A percentile compares a stretch with the other conserved stretches of the same genome.
Evolutionary conservation across 2,113 vertebrate species (phyloP).

Genomic region (Dipodomys stephensi): DNA sequence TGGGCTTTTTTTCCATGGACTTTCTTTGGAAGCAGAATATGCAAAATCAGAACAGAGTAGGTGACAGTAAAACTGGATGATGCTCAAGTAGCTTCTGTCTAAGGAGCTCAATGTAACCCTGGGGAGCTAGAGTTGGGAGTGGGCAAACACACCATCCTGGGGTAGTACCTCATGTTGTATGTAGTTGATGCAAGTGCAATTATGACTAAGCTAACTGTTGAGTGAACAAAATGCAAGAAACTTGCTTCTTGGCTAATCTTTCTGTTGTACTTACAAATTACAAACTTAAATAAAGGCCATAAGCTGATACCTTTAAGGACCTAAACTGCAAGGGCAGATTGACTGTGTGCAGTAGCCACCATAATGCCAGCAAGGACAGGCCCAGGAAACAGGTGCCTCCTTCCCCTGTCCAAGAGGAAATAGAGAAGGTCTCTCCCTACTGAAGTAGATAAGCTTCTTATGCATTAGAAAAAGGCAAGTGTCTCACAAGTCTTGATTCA

Average conservation of each 20-base stretch:
- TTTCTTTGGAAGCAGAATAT: constrained; percentile 21
- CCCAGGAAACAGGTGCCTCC: neutral
- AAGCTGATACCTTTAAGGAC: neutral
- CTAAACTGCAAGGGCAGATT: neutral
- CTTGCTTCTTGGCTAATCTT: neutral
- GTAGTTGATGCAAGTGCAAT: neutral
- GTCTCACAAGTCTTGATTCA: neutral
- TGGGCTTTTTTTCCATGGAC: too few relatives aligned
- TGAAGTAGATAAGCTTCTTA: neutral
- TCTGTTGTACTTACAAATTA: neutral
- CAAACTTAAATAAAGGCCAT: neutral
- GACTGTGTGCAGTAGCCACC: too few relatives aligned
- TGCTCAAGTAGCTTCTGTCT: neutral
- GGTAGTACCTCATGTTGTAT: neutral
- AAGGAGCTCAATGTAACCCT: constrained; percentile 23
- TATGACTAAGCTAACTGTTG: neutral
- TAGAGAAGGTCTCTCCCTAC: neutral
- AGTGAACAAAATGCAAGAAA: neutral
- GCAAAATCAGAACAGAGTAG: constrained; percentile 22
- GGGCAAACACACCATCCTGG: neutral
- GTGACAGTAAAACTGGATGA: neutral
- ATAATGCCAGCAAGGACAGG: neutral
- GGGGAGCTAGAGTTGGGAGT: neutral
- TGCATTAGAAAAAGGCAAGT: neutral
- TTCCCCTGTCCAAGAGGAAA: neutral